Percentiles rank a stretch among this genome's conserved stretches.
phyloP scores from a whole-genome alignment of 2,113 vertebrate genomes.

The Diphyllodes magnificus region DNA sequence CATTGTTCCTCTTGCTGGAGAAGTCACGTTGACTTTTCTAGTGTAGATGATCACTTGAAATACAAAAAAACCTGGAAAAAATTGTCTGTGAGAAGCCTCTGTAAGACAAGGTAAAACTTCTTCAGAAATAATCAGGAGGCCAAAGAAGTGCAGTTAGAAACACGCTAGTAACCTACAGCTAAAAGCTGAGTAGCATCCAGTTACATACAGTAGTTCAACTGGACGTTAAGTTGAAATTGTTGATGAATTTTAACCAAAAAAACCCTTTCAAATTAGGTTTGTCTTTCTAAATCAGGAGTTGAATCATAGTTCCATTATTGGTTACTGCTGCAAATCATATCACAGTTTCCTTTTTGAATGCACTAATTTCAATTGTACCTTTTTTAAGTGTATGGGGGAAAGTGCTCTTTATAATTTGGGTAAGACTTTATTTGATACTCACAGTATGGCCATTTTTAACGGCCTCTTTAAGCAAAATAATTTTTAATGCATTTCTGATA shows the following conservation, averaged over 20 bases:
- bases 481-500: background rate
- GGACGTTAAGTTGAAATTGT: background rate
- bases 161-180: background rate
- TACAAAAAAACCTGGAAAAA: background rate
- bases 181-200: background rate
- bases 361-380: background rate
- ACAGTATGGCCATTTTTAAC: background rate
- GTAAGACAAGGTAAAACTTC: background rate
- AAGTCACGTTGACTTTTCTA: background rate
- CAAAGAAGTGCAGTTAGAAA: background rate
- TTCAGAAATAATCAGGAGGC: background rate
- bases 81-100: background rate
- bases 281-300: background rate
- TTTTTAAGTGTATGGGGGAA: background rate
- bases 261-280: background rate
- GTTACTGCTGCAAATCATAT: background rate
- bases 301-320: background rate
- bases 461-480: background rate
- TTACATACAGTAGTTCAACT: background rate
- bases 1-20: background rate
- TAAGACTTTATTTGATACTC: background rate
- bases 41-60: background rate
- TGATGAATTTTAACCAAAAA: background rate
- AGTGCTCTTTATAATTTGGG: background rate
- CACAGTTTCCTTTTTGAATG: background rate